Base-by-base conservation (phyloP, 2,888 invertebrate species). In the Thymelicus lineola region DNA sequence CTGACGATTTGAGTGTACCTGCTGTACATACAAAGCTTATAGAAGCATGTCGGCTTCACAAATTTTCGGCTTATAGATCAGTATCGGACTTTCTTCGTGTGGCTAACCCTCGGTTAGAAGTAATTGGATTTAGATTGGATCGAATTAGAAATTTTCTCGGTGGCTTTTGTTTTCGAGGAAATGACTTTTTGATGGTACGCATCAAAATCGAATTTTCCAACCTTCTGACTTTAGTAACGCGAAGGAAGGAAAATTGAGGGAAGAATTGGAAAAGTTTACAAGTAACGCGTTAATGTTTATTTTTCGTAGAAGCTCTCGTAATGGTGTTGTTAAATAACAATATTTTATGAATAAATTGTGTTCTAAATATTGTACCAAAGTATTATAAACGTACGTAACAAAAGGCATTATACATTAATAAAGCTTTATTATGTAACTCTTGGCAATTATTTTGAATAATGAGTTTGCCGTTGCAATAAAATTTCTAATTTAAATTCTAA, bases 51-150 rank as follows among this genome's bases (percentile, higher is more conserved):
- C 68, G 59, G 67, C 72, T 79, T 81, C 17, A 53, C 64, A 65
- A 59, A 45, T 65, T 65, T 59, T 53, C 53, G 70, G 70, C 60
- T 70, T 36, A 75, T 78, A 80, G 78, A 81, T 80, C 69, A 66
- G 62, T 80, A 80, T 79, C 77, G 76, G 76, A 79, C 76, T 82
- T 83, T 79, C 81, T 81, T 83, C 82, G 80, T 83, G 84, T 78
- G 82, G 80, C 80, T 81, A 82, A 84, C 80, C 84, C 81, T 79
- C 78, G 80, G 87, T 84, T 85, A 83, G 82, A 80, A 81, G 89
- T 92, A 92, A 92, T 92, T 91, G 88, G 89, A 89, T 88, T 91
- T 89, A 89, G 90, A 93, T 93, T 91, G 88, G 87, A 88, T 86
- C 85, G 83, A 87, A 90, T 92, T 90, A 90, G 85, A 86, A 75